Percentiles rank a stretch among this genome's conserved stretches.
Conservation (phyloP, 2,797 vertebrate species). For the Cossypha niveicapilla region DNA sequence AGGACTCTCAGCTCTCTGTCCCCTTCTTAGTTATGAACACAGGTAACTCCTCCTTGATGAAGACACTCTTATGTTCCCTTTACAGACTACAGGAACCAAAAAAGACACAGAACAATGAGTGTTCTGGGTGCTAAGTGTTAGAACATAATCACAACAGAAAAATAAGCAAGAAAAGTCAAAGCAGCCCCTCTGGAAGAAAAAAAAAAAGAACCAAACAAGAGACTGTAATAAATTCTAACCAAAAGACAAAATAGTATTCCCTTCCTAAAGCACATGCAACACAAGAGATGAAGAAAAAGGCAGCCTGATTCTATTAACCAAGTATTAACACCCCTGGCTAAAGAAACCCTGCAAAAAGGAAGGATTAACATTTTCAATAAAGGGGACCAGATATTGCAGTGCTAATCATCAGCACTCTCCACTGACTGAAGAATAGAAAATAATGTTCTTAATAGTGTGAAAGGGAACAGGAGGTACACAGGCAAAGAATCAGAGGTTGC, state of each 20-base stretch:
- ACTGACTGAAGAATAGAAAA: constrained; percentile 42
- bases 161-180: background rate
- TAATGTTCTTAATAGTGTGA: constrained; percentile 31
- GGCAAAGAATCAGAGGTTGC: constrained; percentile 1
- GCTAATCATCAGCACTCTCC: constrained; percentile 29
- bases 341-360: constrained; percentile 56
- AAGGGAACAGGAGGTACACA: constrained; percentile 22
- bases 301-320: constrained; percentile 52
- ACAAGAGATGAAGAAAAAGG: constrained; percentile 40
- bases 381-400: constrained; percentile 20
- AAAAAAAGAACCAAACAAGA: background rate
- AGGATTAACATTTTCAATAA: constrained; percentile 60
- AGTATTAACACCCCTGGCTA: constrained; percentile 61
- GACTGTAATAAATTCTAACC: constrained; percentile 23
- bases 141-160: background rate
- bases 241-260: background rate
- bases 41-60: background rate
- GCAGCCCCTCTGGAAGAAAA: background rate
- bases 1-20: background rate
- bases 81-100: background rate
- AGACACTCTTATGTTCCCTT: background rate
- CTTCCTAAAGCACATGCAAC: constrained; percentile 13
- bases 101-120: background rate
- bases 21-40: background rate
- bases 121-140: background rate